Evolutionary conservation across 1,140 invertebrate genomes (phyloP).

Genomic region (Arion vulgaris): DNA sequence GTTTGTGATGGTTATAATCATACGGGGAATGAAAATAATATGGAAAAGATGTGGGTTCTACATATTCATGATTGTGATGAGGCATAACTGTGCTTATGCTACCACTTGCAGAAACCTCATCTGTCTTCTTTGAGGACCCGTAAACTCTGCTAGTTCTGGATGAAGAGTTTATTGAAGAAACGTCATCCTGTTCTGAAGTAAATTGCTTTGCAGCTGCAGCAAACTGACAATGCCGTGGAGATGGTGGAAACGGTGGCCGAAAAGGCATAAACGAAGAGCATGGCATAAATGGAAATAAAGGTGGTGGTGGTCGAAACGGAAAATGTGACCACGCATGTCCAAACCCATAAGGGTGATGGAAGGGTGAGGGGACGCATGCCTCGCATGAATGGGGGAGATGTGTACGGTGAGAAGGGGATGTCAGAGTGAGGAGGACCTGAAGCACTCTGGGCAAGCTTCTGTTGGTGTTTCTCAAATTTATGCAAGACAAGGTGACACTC

Average conservation of each 20-base stretch:
- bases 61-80: constrained; percentile 23
- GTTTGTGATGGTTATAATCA: neutral
- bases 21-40: neutral
- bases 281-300: constrained; percentile 10
- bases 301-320: constrained; percentile 1
- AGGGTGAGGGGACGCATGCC: neutral
- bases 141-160: neutral
- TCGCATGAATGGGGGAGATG: neutral
- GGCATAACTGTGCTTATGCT: neutral
- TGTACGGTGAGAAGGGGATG: constrained; percentile 13
- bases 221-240: neutral
- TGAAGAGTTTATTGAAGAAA: neutral
- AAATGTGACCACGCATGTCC: neutral
- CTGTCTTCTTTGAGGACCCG: neutral
- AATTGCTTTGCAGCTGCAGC: neutral
- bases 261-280: neutral
- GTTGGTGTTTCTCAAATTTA: constrained; percentile 28
- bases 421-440: neutral
- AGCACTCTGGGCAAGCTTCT: neutral
- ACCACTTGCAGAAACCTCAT: neutral
- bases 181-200: neutral
- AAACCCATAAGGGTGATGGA: constrained; percentile 6
- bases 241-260: constrained; percentile 1
- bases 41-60: neutral
- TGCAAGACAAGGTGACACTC: constrained; percentile 30